These are phyloP conservation scores for Blera fallax DNA, from an alignment of 2,888 invertebrate species.

Conservation along the genomic window DNA sequence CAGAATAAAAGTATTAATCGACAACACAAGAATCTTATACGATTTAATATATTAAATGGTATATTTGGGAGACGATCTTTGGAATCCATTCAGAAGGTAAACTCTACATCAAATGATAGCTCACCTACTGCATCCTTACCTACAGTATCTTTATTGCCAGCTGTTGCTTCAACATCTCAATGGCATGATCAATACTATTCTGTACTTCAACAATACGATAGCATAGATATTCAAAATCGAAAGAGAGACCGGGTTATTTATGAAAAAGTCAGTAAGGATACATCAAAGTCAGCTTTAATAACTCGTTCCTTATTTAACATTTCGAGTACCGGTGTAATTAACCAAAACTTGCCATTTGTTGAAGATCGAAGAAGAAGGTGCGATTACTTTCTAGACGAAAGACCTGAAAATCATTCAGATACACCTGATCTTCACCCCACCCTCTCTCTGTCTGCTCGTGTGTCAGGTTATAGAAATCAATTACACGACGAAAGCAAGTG, in stretches of 20 bases:
- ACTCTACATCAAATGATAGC: background rate
- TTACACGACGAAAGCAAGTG: background rate
- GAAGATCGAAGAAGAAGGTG: background rate
- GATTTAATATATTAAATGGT: constrained; percentile 74
- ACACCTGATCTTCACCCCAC: background rate
- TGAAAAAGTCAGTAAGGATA: background rate
- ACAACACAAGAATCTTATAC: constrained; percentile 60
- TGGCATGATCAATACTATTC: constrained; percentile 35
- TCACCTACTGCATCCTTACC: constrained; percentile 37
- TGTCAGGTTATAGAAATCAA: constrained; percentile 1
- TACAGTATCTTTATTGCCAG: constrained; percentile 31
- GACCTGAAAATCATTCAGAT: background rate
- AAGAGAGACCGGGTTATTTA: background rate
- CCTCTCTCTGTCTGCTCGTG: background rate
- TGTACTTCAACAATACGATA: constrained; percentile 1
- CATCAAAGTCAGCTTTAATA: constrained; percentile 7
- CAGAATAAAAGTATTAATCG: constrained; percentile 19
- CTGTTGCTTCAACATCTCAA: constrained; percentile 16
- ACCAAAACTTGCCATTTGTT: constrained; percentile 11
- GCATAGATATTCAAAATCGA: constrained; percentile 8
- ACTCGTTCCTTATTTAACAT: constrained; percentile 42
- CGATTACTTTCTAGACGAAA: background rate
- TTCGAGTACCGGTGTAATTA: constrained; percentile 29
- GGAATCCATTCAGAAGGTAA: constrained; percentile 48
- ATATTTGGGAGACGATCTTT: constrained; percentile 75